Base-by-base conservation (phyloP, 2,113 vertebrate genomes). In the Muscicapa adusta region DNA sequence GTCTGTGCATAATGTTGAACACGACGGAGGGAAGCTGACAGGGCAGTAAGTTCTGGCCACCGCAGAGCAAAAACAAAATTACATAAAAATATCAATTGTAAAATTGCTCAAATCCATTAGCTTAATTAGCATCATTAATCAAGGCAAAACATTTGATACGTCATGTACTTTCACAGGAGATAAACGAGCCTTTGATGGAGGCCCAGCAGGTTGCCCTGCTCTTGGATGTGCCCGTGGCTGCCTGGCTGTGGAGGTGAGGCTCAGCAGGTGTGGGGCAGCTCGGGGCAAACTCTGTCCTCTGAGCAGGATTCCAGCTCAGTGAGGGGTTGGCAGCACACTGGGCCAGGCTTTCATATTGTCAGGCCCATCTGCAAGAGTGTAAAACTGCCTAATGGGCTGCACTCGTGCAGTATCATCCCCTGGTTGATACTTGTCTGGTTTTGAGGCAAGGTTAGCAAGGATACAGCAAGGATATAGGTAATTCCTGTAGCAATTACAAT, bases 101-200 rank as follows among this genome's bases (percentile, higher is more conserved):
- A 90, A 97, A 94, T 96, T 88, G 73, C 97, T 96, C 86, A 88
- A 90, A 92, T 96, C 95, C 97, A 97, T 97, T 97, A 97, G 93
- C 91, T 95, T 97, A 97, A 97, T 97, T 97, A 97, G 91, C 78
- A 84, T 88, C 95, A 91, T 97, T 97, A 96, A 97, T 97, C 97
- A 97, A 94, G 94, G 93, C 72, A 57, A 95, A 96, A 80, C 85
- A 38, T 92, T 95, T 97, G 96, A 97, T 96, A 97, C 78, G 54
- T 96, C 89, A 74, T 97, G 95, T 97, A 95, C 96, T 96, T 96
- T 92, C 83, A 74, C 14, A 13, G 51, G 94, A 96, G 96, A 97
- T 92, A 95, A 97, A 97, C 76, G 94, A 96, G 85, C 26, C 58
- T 83, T 91, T 90, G 94, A 91, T 90, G 94, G 82, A 48, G 84